Base-by-base conservation (phyloP, 2,888 invertebrate genomes). In the Nemoura dubitans region DNA sequence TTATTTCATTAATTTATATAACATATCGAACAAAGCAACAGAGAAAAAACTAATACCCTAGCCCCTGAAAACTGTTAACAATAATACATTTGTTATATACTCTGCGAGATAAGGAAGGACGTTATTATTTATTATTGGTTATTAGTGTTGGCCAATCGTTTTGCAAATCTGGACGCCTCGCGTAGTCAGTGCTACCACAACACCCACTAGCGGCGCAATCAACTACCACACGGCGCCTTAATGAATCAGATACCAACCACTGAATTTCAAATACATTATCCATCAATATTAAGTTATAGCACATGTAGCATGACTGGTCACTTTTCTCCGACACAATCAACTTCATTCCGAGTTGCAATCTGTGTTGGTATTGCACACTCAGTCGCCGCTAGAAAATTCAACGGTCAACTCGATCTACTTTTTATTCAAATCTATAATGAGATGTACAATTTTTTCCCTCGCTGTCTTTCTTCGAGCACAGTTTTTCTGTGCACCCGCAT, bases 1-100 rank as follows among this genome's bases (percentile, higher is more conserved):
- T 84, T 84, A 81, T 81, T 81, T 81, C 81, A 81, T 81, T 28
- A 27, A 78, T 21, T 78, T 29, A 81, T 30, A 21, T 30, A 81
- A 28, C 84, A 84, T 84, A 59, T 84, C 84, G 27, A 29, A 76
- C 76, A 84, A 84, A 59, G 59, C 76, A 84, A 80, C 16, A 28
- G 26, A 80, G 10, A 81, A 81, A 29, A 27, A 29, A 81, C 81
- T 30, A 30, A 81, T 16, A 59, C 21, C 16, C 3, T 21, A 1
- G 21, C 16, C 6, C 59, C 59, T 59, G 59, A 21, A 21, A 59
- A 21, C 59, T 59, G 59, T 59, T 59, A 59, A 59, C 59, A 59
- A 59, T 59, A 59, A 59, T 21, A 59, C 59, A 59, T 59, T 59
- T 59, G 21, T 59, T 59, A 21, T 59, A 16, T 59, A n/a, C n/a